A percentile compares a stretch with the other conserved stretches of the same genome.
Evolutionary conservation across 2,888 invertebrate species (phyloP).

Genomic region (Dorcus hopei): DNA sequence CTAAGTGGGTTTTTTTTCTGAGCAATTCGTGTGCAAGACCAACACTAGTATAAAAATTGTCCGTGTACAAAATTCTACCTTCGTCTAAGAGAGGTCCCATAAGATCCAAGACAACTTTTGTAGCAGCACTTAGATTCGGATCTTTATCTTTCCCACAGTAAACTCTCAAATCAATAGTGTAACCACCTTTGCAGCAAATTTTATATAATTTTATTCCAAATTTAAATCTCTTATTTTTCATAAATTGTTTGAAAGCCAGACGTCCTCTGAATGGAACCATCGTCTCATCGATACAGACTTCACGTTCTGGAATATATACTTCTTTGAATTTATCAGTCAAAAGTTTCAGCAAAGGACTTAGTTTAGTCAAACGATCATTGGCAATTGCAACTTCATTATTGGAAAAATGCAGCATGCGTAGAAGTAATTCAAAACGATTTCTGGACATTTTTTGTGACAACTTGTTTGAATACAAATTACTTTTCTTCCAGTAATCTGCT

Average conservation of each 20-base stretch:
- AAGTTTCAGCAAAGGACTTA: slow-evolving; percentile 16
- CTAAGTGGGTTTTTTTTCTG: slow-evolving; percentile 15
- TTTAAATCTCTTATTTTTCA: slow-evolving; percentile 26
- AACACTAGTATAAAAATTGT: slow-evolving; percentile 30
- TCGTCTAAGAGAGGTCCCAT: slow-evolving; percentile 24
- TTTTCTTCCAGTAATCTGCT: slow-evolving; percentile 16
- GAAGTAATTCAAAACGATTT: slow-evolving; percentile 15
- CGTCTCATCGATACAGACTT: slow-evolving; percentile 26
- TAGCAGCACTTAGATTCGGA: neutral
- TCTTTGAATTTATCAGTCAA: slow-evolving; percentile 25
- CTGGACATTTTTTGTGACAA: slow-evolving; percentile 13
- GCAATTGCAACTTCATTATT: slow-evolving; percentile 18
- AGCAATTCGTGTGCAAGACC: slow-evolving; percentile 17
- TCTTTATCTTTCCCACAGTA: slow-evolving; percentile 2
- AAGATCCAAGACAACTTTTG: slow-evolving; percentile 27
- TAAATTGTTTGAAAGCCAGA: slow-evolving; percentile 24
- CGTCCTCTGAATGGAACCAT: slow-evolving; percentile 32
- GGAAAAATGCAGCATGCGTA: slow-evolving; percentile 19
- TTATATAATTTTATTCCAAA: slow-evolving; percentile 28
- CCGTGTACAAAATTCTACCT: slow-evolving; percentile 27
- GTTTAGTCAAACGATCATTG: slow-evolving; percentile 17
- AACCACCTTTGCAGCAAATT: slow-evolving; percentile 13
- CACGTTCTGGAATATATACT: slow-evolving; percentile 22
- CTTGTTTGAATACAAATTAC: slow-evolving; percentile 9
- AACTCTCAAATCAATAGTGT: slow-evolving; percentile 5